Evolutionary conservation across 2,113 vertebrate species (phyloP).

Genomic region (Aythya baeri): DNA sequence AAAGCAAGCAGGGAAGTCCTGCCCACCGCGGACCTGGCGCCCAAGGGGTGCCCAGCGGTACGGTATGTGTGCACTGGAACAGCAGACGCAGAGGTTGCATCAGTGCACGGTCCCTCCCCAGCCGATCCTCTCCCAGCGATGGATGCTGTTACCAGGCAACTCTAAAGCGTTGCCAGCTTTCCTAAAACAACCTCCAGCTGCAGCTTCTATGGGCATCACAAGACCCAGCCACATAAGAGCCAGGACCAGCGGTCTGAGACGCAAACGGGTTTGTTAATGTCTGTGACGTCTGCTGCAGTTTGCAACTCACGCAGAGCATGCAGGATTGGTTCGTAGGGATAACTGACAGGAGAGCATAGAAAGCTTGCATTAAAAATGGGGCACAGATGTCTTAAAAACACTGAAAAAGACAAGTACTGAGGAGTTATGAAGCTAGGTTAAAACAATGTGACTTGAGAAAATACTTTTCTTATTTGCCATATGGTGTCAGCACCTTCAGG

Average conservation of each 20-base stretch:
- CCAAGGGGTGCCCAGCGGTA: not conserved
- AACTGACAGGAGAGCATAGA: not conserved
- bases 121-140: not conserved
- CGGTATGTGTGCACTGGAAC: accelerated
- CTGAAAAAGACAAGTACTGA: not conserved
- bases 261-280: not conserved
- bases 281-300: not conserved
- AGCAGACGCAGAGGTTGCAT: not conserved
- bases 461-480: not conserved
- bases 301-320: not conserved
- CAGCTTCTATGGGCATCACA: not conserved
- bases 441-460: not conserved
- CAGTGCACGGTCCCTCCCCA: not conserved
- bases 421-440: not conserved
- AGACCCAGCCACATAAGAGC: not conserved
- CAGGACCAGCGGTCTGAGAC: not conserved
- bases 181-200: not conserved
- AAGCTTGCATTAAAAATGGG: not conserved
- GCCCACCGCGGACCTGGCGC: not conserved
- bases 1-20: not conserved
- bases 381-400: not conserved
- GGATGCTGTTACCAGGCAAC: accelerated
- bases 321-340: not conserved
- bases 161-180: not conserved
- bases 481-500: not conserved